phyloP scores from a whole-genome alignment of 1,140 invertebrate genomes.

The Papilio glaucus region DNA sequence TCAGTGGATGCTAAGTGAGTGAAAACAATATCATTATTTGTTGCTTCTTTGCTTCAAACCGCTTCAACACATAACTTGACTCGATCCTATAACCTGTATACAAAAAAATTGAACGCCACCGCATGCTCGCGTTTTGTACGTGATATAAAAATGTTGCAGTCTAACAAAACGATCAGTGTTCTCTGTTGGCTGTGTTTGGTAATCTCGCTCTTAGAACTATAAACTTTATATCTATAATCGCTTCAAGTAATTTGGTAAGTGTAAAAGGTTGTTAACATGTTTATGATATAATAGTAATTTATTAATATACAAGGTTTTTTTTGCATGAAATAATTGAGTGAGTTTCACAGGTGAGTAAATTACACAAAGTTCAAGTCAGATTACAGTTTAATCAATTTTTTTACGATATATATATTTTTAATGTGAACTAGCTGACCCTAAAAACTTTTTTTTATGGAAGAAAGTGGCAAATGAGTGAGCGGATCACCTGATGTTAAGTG shows the following conservation, averaged over 20 bases:
- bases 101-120: constrained; percentile 25
- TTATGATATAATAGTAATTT: too few relatives aligned
- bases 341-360: too few relatives aligned
- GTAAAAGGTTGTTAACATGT: constrained; percentile 8
- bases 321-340: too few relatives aligned
- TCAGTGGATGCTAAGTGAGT: too few relatives aligned
- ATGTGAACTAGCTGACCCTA: too few relatives aligned
- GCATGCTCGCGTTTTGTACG: constrained; percentile 11
- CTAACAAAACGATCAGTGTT: constrained; percentile 2
- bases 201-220: constrained; percentile 9
- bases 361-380: too few relatives aligned
- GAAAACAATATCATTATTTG: background rate
- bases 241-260: background rate
- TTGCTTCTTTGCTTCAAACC: background rate
- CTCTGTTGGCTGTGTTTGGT: constrained; percentile 2
- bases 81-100: background rate
- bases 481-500: too few relatives aligned
- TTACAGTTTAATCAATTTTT: too few relatives aligned
- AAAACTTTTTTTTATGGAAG: too few relatives aligned
- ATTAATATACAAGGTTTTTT: too few relatives aligned
- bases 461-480: too few relatives aligned
- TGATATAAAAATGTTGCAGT: constrained; percentile 5
- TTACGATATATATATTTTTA: too few relatives aligned
- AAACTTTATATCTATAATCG: background rate
- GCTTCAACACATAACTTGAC: background rate